Evolutionary conservation across 2,888 invertebrate genomes (phyloP), one percentile per base, ranked within the genome.

Genomic region (Silvanus unidentatus): DNA sequence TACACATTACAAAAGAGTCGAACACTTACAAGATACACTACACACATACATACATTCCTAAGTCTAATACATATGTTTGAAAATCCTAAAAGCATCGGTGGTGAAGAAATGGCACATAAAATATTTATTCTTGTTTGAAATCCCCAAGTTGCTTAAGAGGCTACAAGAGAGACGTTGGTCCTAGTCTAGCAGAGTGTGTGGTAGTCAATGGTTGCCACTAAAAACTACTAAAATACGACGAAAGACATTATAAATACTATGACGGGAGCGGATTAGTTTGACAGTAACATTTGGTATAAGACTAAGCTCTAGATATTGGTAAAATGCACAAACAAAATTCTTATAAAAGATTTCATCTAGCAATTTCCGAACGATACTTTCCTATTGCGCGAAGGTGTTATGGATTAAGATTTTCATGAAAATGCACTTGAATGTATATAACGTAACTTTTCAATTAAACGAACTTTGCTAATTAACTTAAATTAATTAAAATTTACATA

Each of bases 71-170:
- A 5, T 22, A 22, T 22, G 22, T 22, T 22, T 22, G 22, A 22
- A 22, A 22, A 8, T 8, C 22, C 22, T 22, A 22, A 32, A 32
- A 32, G 11, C 32, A 22, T 4, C 4, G 12, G 32, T 27, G 34
- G 15, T 10, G 13, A 14, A 32, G 39, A 43, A 37, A 42, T 16
- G 11, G 22, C 37, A 35, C 40, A 32, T 47, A 37, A 43, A 40
- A 37, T 43, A 43, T 43, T 29, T 35, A 45, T 34, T 40, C 35
- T 15, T 16, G 22, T 22, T 22, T 22, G 27, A 30, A 40, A 43
- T 47, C 22, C 47, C 40, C 11, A 22, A 39, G 36, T 30, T 43
- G 36, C 30, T 37, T 37, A 37, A 36, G 47, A 43, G 43, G 40
- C 47, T 43, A 39, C 39, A 37, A 32, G 11, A 22, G 22, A 22